phyloP scores from a whole-genome alignment of 2,113 vertebrate genomes.

The Sphyrna mokarran region DNA sequence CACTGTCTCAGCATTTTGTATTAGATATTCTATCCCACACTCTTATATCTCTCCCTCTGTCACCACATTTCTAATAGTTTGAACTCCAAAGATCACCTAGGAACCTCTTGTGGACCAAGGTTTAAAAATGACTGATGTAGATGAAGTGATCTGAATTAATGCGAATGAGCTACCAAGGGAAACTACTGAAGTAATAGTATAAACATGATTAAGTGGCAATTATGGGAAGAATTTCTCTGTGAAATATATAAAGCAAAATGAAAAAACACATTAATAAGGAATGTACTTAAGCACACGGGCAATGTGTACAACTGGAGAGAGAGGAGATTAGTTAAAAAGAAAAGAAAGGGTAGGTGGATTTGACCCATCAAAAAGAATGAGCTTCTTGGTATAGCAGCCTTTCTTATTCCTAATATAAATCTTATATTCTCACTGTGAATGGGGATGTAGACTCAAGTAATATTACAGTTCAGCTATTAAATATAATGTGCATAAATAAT shows the following conservation, averaged over 20 bases:
- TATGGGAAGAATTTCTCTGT: not conserved
- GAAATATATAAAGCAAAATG: not conserved
- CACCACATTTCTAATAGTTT: not conserved
- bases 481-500: conserved; percentile 7
- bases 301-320: not conserved
- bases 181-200: not conserved
- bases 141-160: conserved; percentile 8
- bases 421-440: not conserved
- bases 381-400: not conserved
- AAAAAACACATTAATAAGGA: not conserved
- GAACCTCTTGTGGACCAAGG: not conserved
- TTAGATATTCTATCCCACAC: not conserved
- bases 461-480: not conserved
- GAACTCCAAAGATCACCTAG: not conserved
- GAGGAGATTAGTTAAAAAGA: not conserved
- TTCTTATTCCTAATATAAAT: not conserved
- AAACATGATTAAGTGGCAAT: not conserved
- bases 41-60: not conserved
- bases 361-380: not conserved
- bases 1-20: not conserved
- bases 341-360: not conserved
- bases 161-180: not conserved
- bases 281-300: not conserved
- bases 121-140: not conserved
- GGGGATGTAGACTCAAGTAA: not conserved